Evolutionary conservation across 2,113 vertebrate species (phyloP).

Genomic region (Lonchura striata): DNA sequence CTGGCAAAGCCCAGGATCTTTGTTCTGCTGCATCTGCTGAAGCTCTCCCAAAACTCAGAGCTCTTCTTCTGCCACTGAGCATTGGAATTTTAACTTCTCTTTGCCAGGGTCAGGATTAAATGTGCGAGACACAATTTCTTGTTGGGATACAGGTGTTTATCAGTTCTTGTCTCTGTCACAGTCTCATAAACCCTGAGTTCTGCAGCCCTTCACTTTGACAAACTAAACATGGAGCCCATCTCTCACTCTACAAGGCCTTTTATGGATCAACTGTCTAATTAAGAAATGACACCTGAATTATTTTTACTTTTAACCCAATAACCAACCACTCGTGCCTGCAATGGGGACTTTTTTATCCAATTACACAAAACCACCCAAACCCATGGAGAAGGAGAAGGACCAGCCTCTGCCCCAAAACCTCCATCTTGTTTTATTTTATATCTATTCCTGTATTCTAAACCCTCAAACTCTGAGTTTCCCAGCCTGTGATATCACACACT

Average conservation of each 20-base stretch:
- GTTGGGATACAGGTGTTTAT: neutral
- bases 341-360: neutral
- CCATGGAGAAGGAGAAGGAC: no score
- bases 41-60: neutral
- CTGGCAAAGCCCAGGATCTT: neutral
- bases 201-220: neutral
- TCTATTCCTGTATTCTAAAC: neutral
- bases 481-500: neutral
- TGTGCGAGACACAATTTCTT: rapidly evolving
- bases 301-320: neutral
- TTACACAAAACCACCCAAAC: neutral
- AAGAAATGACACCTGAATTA: neutral
- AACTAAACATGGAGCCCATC: neutral
- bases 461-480: neutral
- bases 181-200: neutral
- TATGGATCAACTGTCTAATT: neutral
- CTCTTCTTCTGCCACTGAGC: neutral
- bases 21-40: neutral
- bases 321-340: neutral
- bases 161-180: neutral
- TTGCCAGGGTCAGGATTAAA: neutral
- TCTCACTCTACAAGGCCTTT: neutral
- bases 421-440: neutral
- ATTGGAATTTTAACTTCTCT: neutral
- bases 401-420: neutral